phyloP scores from a whole-genome alignment of 2,888 invertebrate genomes.

The Phengaris alcon region DNA sequence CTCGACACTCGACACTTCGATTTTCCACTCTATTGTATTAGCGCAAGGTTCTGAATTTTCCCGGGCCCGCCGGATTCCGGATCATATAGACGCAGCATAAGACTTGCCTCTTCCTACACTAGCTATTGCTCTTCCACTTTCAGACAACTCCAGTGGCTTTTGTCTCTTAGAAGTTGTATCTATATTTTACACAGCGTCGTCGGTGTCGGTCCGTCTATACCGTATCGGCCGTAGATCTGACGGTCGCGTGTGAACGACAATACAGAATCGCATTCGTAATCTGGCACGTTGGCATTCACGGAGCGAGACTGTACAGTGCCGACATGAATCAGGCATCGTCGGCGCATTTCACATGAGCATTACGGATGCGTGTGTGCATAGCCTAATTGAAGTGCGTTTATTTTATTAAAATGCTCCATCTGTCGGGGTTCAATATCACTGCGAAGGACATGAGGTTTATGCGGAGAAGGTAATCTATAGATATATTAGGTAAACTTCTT shows the following conservation, averaged over 20 bases:
- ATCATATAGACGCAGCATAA: no score
- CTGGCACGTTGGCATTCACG: constrained; percentile 63
- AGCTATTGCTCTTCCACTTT: no score
- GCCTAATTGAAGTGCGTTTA: constrained; percentile 37
- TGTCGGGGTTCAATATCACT: neutral
- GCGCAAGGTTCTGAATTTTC: no score
- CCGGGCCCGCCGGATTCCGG: no score
- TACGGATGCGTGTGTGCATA: constrained; percentile 36
- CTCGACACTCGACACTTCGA: no score
- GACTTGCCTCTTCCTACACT: no score
- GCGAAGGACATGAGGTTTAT: neutral
- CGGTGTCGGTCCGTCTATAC: constrained; percentile 38
- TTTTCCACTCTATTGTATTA: no score
- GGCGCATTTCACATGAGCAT: constrained; percentile 36
- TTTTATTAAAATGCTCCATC: constrained; percentile 21
- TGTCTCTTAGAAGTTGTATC: no score
- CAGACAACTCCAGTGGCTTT: no score
- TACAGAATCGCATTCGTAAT: constrained; percentile 66
- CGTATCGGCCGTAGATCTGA: constrained; percentile 55
- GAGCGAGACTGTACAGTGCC: constrained; percentile 40
- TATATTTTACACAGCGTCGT: neutral
- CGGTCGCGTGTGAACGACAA: constrained; percentile 65
- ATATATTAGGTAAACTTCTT: no score
- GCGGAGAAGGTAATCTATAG: neutral
- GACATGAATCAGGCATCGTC: constrained; percentile 37